Percentiles rank a stretch among this genome's conserved stretches.
Conservation (phyloP, 2,113 vertebrate genomes). For the Cynopterus brachyotis region DNA sequence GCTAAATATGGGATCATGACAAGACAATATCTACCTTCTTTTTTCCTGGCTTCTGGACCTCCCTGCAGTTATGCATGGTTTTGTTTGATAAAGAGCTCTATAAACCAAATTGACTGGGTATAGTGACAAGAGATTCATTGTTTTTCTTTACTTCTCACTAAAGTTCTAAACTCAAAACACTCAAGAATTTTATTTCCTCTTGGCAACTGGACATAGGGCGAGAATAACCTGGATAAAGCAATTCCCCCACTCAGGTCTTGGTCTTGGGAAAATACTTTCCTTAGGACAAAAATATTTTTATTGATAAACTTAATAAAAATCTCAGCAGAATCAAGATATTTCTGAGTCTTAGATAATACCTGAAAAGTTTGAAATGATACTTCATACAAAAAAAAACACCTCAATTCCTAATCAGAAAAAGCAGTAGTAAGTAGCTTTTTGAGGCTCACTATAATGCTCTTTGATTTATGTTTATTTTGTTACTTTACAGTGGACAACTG, state of each 20-base stretch:
- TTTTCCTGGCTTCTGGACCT: background rate
- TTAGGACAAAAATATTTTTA: background rate
- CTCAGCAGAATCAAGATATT: constrained; percentile 25
- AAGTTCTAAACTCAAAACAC: constrained; percentile 2
- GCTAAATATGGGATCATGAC: background rate
- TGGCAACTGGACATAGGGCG: background rate
- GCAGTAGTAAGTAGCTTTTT: background rate
- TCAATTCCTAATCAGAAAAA: constrained; percentile 2
- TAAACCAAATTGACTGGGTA: background rate
- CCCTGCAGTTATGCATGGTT: background rate
- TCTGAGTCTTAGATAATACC: background rate
- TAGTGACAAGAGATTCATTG: background rate
- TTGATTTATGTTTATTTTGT: background rate
- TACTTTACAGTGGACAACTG: constrained; percentile 4
- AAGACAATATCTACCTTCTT: background rate
- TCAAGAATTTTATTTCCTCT: background rate
- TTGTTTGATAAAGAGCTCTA: background rate
- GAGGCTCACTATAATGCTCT: background rate
- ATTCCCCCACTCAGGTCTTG: background rate
- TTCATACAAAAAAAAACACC: constrained; percentile 24
- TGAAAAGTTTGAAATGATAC: constrained; percentile 24
- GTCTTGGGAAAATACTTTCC: background rate
- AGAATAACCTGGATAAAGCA: constrained; percentile 1
- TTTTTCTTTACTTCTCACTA: background rate
- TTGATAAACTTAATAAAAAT: constrained; percentile 34